Base-by-base conservation (phyloP, 1,140 invertebrate genomes). In the Drosophila nasuta region DNA sequence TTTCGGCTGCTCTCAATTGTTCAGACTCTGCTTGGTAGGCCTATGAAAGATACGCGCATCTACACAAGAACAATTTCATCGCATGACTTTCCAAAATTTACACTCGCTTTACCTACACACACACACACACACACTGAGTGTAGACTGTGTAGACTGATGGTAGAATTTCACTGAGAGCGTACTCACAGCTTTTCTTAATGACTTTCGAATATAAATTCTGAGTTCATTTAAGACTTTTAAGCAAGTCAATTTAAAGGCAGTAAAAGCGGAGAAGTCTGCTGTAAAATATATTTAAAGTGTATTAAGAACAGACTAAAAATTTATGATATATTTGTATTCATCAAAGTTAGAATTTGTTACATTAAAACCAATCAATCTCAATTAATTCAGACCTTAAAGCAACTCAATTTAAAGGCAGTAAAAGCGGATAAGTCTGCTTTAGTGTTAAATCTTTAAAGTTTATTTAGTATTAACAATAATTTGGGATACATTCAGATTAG, bases 1-100 rank as follows among this genome's bases (percentile, higher is more conserved):
- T 78, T 85, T 88, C 65, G 69, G 51, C 75, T 85, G 85, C 85
- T 89, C 85, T 89, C 85, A 81, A 89, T 89, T 89, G 85, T 89
- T 81, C 67, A 78, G 68, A 65, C 66, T 66, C 63, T 72, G 58
- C 46, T 63, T 54, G 68, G 63, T 89, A 89, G 85, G 85, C 85
- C 85, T 89, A 89, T 76, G 81, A 73, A 63, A 89, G 85, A 89
- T 76, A 88, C 73, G 72, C 65, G 71, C 64, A 54, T 67, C 75
- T 69, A 74, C 56, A 76, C 74, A 60, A 88, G 85, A 89, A 89
- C 81, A 72, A 89, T 90, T 89, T 89, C 78, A 75, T 75, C 72
- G 54, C 75, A 76, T 85, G 85, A 89, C 85, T 89, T 89, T 89
- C 85, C 86, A 89, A 89, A 86, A 69, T 54, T 8, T 56, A 38